Percentiles rank a stretch among this genome's conserved stretches.
Evolutionary conservation across 2,888 invertebrate genomes (phyloP).

Genomic region (Lithophane leautieri): DNA sequence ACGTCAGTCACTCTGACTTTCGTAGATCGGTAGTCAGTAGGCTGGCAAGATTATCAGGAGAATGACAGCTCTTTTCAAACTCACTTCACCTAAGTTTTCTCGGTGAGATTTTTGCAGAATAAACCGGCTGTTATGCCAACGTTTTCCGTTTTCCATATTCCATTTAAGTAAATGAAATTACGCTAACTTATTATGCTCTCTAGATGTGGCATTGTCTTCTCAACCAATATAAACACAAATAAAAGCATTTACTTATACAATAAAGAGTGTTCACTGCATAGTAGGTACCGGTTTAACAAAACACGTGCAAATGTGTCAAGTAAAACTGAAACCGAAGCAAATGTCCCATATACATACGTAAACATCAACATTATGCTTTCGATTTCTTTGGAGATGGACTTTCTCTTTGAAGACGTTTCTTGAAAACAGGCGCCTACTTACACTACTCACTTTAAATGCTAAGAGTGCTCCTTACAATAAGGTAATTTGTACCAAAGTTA

Average conservation of each 20-base stretch:
- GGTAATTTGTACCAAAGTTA: background rate
- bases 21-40: no score
- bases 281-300: background rate
- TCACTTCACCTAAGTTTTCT: no score
- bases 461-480: background rate
- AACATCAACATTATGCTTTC: constrained; percentile 62
- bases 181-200: background rate
- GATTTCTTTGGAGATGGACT: constrained; percentile 71
- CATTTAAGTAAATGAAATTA: background rate
- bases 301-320: constrained; percentile 27
- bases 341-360: constrained; percentile 59
- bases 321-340: constrained; percentile 39
- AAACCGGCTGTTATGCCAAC: background rate
- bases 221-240: constrained; percentile 1
- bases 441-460: background rate
- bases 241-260: constrained; percentile 3
- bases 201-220: constrained; percentile 25
- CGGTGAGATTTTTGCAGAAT: background rate
- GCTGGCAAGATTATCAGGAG: no score
- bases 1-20: no score
- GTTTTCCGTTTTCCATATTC: constrained; percentile 3
- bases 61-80: background rate
- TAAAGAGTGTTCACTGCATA: background rate
- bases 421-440: constrained; percentile 28
- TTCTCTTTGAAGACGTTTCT: constrained; percentile 67